Percentiles rank a stretch among this genome's conserved stretches.
phyloP scores from a whole-genome alignment of 1,140 invertebrate genomes.

The Aphelinus certus region DNA sequence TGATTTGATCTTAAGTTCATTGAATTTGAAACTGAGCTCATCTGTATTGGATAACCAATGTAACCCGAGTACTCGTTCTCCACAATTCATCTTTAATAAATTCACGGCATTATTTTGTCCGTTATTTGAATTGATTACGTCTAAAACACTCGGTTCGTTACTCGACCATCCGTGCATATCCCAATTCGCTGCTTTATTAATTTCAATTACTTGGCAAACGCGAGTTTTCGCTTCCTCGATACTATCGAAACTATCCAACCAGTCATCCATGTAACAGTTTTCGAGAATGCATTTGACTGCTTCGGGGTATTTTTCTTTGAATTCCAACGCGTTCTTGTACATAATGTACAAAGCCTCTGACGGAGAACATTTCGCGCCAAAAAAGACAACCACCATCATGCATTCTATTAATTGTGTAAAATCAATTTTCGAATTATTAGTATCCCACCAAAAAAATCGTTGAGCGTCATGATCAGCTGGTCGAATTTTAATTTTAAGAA shows the following conservation, averaged over 20 bases:
- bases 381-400: no score
- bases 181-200: no score
- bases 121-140: slow-evolving; percentile 44
- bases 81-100: background rate
- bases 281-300: slow-evolving; percentile 30
- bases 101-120: background rate
- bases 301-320: slow-evolving; percentile 35
- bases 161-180: no score
- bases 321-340: background rate
- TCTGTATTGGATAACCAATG: slow-evolving; percentile 13
- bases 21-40: slow-evolving; percentile 4
- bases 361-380: no score
- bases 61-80: slow-evolving; percentile 12
- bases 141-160: no score
- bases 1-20: background rate
- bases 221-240: slow-evolving; percentile 43
- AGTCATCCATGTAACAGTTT: no score
- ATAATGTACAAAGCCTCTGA: no score
- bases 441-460: no score
- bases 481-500: no score
- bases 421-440: background rate
- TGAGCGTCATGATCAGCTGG: no score
- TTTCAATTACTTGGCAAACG: slow-evolving; percentile 38
- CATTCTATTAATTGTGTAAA: background rate
- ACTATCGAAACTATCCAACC: slow-evolving; percentile 42